Evolutionary conservation across 2,797 vertebrate species (phyloP), one percentile per base, ranked within the genome.

Genomic region (Fratercula arctica): DNA sequence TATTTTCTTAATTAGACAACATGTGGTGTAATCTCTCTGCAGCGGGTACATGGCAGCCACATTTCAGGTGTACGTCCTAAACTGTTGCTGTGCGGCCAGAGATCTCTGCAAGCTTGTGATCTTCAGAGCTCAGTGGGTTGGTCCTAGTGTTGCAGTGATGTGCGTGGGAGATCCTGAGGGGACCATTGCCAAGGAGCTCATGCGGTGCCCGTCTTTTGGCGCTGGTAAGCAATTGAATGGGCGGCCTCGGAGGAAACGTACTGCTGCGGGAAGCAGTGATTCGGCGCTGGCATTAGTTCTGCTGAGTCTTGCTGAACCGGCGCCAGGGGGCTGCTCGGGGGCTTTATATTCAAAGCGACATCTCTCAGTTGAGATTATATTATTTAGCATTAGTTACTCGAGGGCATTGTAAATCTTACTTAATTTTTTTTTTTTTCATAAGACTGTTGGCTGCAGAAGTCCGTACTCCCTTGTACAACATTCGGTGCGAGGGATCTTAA

Each of bases 271-370:
- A 48, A 76, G 79, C 56, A 6, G 48, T 3, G 2, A 45, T 61
- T 57, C 1, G 4, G 57, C 5, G 0, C 46, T 95, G 95, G 94
- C 92, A 41, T 35, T 53, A 69, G 69, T 68, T 93, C 64, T 94
- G 90, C 95, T 92, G 91, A 95, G 85, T 79, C 72, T 43, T 43
- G 76, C 87, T 93, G 93, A 95, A 68, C 76, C 85, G n/a, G 45
- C 1, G 73, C 93, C 91, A 95, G 61, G n/a, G 81, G 25, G 5
- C 72, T 67, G 66, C 63, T 29, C 28, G 28, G 73, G 79, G 53
- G 24, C 57, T 85, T 85, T 60, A 4, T 51, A 50, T n/a, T 70
- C 72, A 61, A 91, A 75, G 69, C 4, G 10, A 10, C 39, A 7
- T 73, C 59, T 82, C 63, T 81, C 69, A 57, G 8, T 29, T 57